Conservation (phyloP, 2,888 invertebrate genomes). For the Ormyrus thymus region DNA sequence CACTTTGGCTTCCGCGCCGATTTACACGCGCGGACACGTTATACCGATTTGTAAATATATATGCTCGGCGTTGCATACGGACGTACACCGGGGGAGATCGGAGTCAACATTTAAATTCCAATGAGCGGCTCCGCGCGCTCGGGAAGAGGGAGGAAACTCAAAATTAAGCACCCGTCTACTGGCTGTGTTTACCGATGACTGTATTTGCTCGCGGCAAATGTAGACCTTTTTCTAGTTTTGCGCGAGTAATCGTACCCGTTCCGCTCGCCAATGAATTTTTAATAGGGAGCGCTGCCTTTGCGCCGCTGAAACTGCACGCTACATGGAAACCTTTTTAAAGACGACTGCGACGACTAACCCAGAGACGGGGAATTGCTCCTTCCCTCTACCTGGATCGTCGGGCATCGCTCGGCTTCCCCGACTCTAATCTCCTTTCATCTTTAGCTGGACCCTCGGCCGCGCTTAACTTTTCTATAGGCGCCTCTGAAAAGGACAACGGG, state of each 20-base stretch:
- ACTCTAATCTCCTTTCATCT: conserved; percentile 37
- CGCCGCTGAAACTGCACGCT: neutral
- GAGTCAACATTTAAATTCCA: conserved; percentile 36
- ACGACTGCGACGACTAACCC: too few species aligned
- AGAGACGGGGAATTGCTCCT: too few species aligned
- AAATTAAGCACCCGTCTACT: conserved; percentile 10
- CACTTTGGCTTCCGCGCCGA: neutral
- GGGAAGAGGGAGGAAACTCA: conserved; percentile 25
- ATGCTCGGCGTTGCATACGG: neutral
- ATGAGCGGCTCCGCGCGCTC: neutral
- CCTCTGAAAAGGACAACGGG: conserved; percentile 18
- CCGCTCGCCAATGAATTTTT: conserved; percentile 4
- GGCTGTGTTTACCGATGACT: conserved; percentile 10
- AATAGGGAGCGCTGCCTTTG: conserved; percentile 5
- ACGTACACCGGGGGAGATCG: too few species aligned
- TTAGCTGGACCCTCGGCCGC: neutral
- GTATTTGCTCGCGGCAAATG: conserved; percentile 11
- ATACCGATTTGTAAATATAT: conserved; percentile 26
- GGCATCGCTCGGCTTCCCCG: conserved; percentile 4
- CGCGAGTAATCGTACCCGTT: conserved; percentile 9
- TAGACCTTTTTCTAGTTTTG: neutral
- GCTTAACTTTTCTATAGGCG: conserved; percentile 10
- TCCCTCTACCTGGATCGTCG: conserved; percentile 18
- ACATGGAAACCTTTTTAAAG: too few species aligned
- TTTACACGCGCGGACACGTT: neutral